Conservation (phyloP, 2,888 invertebrate species). For the Parochlus steinenii region DNA sequence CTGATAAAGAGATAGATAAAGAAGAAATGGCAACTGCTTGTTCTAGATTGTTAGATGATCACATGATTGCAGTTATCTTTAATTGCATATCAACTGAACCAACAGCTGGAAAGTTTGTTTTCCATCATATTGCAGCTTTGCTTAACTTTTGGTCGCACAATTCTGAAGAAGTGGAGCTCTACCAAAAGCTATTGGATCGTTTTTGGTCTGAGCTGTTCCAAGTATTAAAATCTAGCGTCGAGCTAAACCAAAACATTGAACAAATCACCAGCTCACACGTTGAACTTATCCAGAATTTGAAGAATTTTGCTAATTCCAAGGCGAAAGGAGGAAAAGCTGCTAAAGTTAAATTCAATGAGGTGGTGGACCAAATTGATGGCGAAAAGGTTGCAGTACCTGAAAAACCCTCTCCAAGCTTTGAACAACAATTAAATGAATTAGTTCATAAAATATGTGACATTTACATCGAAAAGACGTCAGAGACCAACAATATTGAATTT, state of each 20-base stretch:
- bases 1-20: conserved; percentile 18
- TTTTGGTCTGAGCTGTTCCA: conserved; percentile 25
- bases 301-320: conserved; percentile 22
- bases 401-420: conserved; percentile 12
- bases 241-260: conserved; percentile 16
- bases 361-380: conserved; percentile 17
- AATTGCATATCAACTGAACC: conserved; percentile 30
- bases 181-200: conserved; percentile 17
- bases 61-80: conserved; percentile 29
- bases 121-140: conserved; percentile 33
- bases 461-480: conserved; percentile 38
- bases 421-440: conserved; percentile 27
- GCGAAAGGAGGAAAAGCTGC: conserved; percentile 30
- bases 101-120: conserved; percentile 30
- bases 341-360: conserved; percentile 37
- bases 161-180: conserved; percentile 20
- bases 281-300: conserved; percentile 28
- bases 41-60: conserved; percentile 18
- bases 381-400: conserved; percentile 16
- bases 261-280: conserved; percentile 26
- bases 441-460: conserved; percentile 32
- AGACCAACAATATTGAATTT: conserved; percentile 31
- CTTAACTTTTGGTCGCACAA: conserved; percentile 40
- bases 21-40: conserved; percentile 10
- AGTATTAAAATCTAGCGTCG: conserved; percentile 18